These are phyloP conservation scores for Cathartes aura DNA, from an alignment of 2,113 vertebrate genomes.

Conservation along the genomic window DNA sequence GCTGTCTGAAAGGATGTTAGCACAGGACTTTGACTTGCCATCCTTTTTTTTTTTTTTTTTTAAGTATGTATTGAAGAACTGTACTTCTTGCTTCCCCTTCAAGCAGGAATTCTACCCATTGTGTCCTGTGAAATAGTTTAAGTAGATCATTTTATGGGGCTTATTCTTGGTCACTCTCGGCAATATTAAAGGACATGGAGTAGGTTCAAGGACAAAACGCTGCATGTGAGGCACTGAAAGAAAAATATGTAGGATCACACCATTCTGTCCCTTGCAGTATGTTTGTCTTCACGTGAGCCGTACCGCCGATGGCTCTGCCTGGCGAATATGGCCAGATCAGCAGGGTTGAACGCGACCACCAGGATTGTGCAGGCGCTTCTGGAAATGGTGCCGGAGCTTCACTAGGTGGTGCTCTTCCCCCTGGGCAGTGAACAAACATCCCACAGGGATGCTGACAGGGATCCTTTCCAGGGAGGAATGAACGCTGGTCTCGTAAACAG, in stretches of 20 bases:
- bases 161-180: background rate
- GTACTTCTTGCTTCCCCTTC: background rate
- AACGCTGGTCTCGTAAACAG: background rate
- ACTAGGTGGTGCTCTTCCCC: slow-evolving; percentile 17
- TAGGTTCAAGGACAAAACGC: background rate
- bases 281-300: background rate
- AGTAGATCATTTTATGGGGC: background rate
- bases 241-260: background rate
- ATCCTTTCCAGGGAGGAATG: background rate
- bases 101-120: background rate
- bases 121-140: background rate
- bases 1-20: background rate
- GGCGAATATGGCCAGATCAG: accelerated
- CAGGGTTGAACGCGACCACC: accelerated
- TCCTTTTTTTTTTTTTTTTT: background rate
- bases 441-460: background rate
- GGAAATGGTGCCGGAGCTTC: background rate
- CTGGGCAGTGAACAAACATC: background rate
- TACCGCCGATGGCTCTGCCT: background rate
- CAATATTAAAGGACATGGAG: background rate
- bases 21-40: background rate
- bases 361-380: background rate
- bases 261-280: background rate
- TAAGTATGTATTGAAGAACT: background rate
- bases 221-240: background rate